Evolutionary conservation across 2,888 invertebrate genomes (phyloP), one percentile per base, ranked within the genome.

Genomic region (Meiosimyza decipiens): DNA sequence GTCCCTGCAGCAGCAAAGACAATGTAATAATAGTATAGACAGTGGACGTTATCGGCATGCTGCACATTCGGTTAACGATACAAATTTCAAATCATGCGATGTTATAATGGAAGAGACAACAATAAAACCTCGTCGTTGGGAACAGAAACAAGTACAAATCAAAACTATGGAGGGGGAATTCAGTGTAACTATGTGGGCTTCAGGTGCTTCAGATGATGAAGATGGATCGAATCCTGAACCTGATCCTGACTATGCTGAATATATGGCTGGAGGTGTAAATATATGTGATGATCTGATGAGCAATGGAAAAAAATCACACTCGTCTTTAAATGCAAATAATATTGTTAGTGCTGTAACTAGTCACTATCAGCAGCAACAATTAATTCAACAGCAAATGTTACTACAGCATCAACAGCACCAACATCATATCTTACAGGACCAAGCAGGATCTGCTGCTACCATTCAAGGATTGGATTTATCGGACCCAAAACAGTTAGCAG

Each of bases 151-250:
- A 88, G 97, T 98, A 76, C 97, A 97, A 89, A 98, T 98, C 83
- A 96, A 97, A 88, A 98, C 98, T 28, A 93, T 98, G 91, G 98
- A 98, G 88, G 98, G 98, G 51, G 97, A 98, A 89, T 98, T 98
- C 89, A 96, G 94, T 57, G 96, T 96, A 77, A 98, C 97, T 76
- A 98, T 98, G 97, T 98, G 98, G 98, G 97, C 97, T 57, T 95
- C 97, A 0, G 97, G 96, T 0, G 90, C 89, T 51, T 91, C 92
- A 13, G 95, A 95, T 81, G 96, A 96, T 83, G 95, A 95, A 89
- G 95, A 95, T 80, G 95, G 94, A 15, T 94, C 94, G 0, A 96
- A 97, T 86, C 95, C 96, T 1, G 95, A 95, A 82, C 94, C 93
- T 4, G 97, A 97, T 87, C 94, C 95, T 1, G 96, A 96, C 85